Percentiles rank a stretch among this genome's conserved stretches.
Conservation (phyloP, 2,113 vertebrate genomes). For the Daubentonia madagascariensis region DNA sequence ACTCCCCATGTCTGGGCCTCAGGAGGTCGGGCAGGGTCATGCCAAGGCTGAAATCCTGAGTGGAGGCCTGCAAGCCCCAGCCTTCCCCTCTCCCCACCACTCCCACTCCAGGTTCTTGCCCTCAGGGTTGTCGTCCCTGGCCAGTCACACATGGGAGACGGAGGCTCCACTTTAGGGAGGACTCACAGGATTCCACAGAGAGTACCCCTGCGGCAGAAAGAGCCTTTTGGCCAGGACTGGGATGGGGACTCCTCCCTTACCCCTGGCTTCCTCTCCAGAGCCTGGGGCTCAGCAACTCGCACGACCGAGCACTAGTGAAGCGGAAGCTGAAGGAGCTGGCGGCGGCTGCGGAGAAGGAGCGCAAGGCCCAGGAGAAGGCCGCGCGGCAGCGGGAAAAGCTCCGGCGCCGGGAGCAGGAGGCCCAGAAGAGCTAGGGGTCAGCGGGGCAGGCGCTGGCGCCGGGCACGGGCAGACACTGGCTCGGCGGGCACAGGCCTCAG, state of each 20-base stretch:
- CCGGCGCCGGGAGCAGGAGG: constrained; percentile 83
- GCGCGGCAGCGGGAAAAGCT: constrained; percentile 91
- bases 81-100: not conserved
- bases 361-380: constrained; percentile 90
- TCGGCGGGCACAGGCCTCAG: not conserved
- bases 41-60: not conserved
- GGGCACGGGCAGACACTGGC: not conserved
- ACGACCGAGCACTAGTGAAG: constrained; percentile 89
- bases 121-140: not conserved
- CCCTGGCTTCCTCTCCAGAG: constrained; percentile 75
- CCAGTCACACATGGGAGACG: not conserved
- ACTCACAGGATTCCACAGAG: not conserved
- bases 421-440: constrained; percentile 83
- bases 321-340: constrained; percentile 90
- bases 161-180: not conserved
- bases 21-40: not conserved
- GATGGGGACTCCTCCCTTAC: not conserved
- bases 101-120: too few relatives aligned
- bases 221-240: accelerated
- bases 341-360: constrained; percentile 86
- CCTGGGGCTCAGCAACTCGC: constrained; percentile 89
- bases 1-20: not conserved
- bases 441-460: not conserved
- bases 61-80: not conserved
- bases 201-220: not conserved